phyloP scores from a whole-genome alignment of 53 echinoderm and acorn worm genomes.

The Zoroaster sp. region DNA sequence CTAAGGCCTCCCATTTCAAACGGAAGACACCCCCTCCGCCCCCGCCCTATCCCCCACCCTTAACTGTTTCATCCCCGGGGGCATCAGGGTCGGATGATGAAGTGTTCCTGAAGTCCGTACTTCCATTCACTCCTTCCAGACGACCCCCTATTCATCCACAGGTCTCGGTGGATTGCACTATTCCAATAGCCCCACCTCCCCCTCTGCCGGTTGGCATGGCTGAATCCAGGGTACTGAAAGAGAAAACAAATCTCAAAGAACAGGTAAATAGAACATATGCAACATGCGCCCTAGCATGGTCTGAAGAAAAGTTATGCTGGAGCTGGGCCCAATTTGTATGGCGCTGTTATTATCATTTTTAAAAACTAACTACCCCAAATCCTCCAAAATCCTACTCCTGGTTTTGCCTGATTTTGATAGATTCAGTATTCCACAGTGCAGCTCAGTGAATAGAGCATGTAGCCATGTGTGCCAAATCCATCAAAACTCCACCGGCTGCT shows the following conservation, averaged over 20 bases:
- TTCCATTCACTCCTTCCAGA: constrained; percentile 12
- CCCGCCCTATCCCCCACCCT: constrained; percentile 41
- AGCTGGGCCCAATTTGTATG: neutral
- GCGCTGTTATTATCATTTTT: too few relatives aligned
- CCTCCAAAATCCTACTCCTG: too few relatives aligned
- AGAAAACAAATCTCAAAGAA: neutral
- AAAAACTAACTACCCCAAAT: too few relatives aligned
- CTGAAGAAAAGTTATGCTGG: neutral
- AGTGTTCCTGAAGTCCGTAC: neutral
- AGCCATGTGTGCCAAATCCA: too few relatives aligned
- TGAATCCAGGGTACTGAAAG: neutral
- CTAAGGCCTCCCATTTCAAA: neutral
- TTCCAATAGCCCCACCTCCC: neutral
- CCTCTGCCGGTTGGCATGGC: neutral
- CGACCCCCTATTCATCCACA: constrained; percentile 16
- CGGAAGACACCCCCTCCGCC: neutral
- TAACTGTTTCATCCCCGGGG: neutral
- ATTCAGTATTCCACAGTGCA: too few relatives aligned
- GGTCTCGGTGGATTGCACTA: neutral
- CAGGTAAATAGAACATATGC: neutral
- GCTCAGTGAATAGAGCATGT: too few relatives aligned
- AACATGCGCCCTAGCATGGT: neutral
- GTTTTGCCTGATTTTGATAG: too few relatives aligned
- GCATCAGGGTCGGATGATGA: constrained; percentile 8
- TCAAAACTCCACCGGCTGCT: too few relatives aligned